These are phyloP conservation scores for Crotalus helleri DNA, from an alignment of 2,113 vertebrate genomes.

Conservation along the genomic window DNA sequence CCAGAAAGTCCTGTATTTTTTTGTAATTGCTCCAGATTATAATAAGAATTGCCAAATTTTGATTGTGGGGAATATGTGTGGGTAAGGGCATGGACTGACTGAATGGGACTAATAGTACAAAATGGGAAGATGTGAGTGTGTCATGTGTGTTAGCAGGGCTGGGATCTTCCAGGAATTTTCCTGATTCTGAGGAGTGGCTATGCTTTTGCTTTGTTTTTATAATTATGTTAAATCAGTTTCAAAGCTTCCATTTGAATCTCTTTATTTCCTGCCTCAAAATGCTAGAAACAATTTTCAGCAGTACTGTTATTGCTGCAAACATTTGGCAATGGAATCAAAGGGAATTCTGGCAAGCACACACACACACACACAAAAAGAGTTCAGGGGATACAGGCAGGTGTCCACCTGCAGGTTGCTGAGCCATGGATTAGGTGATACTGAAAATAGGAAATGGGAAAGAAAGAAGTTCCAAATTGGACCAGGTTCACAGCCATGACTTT, in stretches of 20 bases:
- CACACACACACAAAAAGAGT: not conserved
- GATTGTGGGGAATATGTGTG: not conserved
- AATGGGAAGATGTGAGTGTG: not conserved
- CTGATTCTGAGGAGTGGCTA: not conserved
- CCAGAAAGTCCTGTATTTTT: not conserved
- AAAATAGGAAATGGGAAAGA: not conserved
- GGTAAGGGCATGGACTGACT: not conserved
- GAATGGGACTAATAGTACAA: not conserved
- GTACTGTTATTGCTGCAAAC: not conserved
- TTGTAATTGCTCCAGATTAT: not conserved
- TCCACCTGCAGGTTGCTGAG: not conserved
- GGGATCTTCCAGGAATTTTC: not conserved
- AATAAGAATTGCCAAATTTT: not conserved
- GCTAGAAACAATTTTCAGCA: not conserved
- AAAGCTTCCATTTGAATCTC: not conserved
- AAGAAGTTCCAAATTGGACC: not conserved
- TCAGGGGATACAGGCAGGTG: not conserved
- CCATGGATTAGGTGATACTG: not conserved
- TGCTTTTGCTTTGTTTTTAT: not conserved
- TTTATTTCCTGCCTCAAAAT: not conserved
- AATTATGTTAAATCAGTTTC: not conserved
- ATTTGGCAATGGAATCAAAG: not conserved
- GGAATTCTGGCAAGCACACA: not conserved
- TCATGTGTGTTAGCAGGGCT: not conserved
- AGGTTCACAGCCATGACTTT: not conserved